These are phyloP conservation scores for Scolanthus callimorphus DNA, from an alignment of 92 coral and sea anemone species.

Conservation along the genomic window DNA sequence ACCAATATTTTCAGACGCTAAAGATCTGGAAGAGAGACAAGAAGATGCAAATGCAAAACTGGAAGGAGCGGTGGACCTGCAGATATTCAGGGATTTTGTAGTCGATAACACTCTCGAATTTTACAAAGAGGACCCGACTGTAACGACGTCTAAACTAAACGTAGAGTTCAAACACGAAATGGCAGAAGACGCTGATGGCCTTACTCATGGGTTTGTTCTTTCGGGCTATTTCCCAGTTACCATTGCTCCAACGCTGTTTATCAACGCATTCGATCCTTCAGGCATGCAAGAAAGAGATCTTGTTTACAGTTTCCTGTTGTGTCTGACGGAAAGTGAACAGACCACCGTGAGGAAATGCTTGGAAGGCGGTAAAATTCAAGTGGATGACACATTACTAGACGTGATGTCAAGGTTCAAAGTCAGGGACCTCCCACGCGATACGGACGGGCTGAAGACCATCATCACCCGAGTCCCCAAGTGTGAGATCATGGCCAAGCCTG, in stretches of 20 bases:
- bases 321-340: constrained; percentile 2
- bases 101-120: neutral
- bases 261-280: constrained; percentile 1
- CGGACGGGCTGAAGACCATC: neutral
- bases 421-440: neutral
- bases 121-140: neutral
- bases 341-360: neutral
- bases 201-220: too few species aligned
- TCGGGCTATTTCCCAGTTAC: too few species aligned
- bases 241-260: too few species aligned
- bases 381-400: constrained; percentile 5
- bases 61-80: too few species aligned
- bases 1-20: too few species aligned
- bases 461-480: constrained; percentile 3
- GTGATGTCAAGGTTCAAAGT: constrained; percentile 1
- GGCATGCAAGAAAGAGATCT: constrained; percentile 3
- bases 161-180: neutral
- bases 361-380: neutral
- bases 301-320: constrained; percentile 1
- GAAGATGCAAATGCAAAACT: too few species aligned
- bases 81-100: neutral
- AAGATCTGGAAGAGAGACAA: too few species aligned
- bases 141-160: neutral
- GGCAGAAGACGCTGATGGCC: neutral
- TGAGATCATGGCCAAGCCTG: neutral